These are phyloP conservation scores for Aptenodytes patagonicus DNA, from an alignment of 2,113 vertebrate species.

Conservation along the genomic window DNA sequence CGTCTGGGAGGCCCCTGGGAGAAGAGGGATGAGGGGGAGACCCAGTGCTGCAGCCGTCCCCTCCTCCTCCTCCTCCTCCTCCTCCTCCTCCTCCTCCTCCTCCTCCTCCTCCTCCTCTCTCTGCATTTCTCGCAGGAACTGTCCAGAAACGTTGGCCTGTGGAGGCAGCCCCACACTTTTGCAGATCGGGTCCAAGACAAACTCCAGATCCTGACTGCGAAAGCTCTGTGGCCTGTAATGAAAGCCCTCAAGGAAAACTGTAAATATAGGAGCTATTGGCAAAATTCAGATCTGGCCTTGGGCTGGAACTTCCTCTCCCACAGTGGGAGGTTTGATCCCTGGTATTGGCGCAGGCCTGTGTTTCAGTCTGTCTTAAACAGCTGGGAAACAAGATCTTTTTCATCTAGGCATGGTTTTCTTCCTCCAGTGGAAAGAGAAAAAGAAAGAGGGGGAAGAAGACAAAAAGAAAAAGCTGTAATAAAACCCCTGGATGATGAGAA, in stretches of 20 bases:
- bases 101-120: not conserved
- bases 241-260: slow-evolving; percentile 44
- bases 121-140: not conserved
- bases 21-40: not conserved
- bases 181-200: slow-evolving; percentile 41
- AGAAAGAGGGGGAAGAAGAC: not conserved
- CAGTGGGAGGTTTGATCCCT: not conserved
- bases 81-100: not conserved
- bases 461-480: not conserved
- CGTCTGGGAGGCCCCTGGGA: not conserved
- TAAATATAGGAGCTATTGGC: slow-evolving; percentile 27
- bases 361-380: not conserved
- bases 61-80: not conserved
- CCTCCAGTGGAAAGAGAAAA: not conserved
- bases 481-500: not conserved
- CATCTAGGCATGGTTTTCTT: not conserved
- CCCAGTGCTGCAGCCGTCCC: not conserved
- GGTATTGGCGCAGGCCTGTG: not conserved
- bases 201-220: slow-evolving; percentile 21
- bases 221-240: slow-evolving; percentile 1
- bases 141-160: not conserved
- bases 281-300: not conserved
- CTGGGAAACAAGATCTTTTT: not conserved
- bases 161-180: not conserved
- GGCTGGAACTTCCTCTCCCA: not conserved